phyloP scores from a whole-genome alignment of 2,797 vertebrate species.

The Ptychadena robeensis region DNA sequence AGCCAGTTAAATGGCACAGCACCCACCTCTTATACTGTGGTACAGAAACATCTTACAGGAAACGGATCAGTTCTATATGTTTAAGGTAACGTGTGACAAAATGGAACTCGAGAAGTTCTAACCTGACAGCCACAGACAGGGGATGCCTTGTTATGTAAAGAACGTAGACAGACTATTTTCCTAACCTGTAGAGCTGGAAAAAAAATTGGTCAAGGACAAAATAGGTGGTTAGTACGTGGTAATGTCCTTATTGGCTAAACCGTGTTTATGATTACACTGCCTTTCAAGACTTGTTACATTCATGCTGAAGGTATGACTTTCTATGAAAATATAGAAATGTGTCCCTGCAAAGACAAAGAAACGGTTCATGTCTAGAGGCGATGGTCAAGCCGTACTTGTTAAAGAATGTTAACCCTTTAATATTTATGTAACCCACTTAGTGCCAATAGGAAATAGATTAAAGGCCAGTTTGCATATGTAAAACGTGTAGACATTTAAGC shows the following conservation, averaged over 20 bases:
- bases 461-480: background rate
- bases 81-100: slow-evolving; percentile 6
- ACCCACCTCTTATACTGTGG: background rate
- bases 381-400: slow-evolving; percentile 1
- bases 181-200: slow-evolving; percentile 24
- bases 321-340: slow-evolving; percentile 41
- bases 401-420: background rate
- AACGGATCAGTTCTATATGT: slow-evolving; percentile 18
- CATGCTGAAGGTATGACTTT: slow-evolving; percentile 39
- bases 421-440: background rate
- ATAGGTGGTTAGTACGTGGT: slow-evolving; percentile 24
- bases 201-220: slow-evolving; percentile 41
- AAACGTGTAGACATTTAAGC: too few species aligned
- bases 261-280: slow-evolving; percentile 38
- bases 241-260: slow-evolving; percentile 25
- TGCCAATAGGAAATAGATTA: background rate
- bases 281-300: slow-evolving; percentile 43
- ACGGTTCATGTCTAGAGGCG: slow-evolving; percentile 19
- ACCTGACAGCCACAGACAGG: slow-evolving; percentile 39
- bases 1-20: background rate
- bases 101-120: slow-evolving; percentile 25
- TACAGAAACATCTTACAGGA: background rate
- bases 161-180: slow-evolving; percentile 24
- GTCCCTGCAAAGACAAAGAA: slow-evolving; percentile 23
- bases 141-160: slow-evolving; percentile 33